Conservation (phyloP, 2,113 vertebrate species). For the Cromileptes altivelis region DNA sequence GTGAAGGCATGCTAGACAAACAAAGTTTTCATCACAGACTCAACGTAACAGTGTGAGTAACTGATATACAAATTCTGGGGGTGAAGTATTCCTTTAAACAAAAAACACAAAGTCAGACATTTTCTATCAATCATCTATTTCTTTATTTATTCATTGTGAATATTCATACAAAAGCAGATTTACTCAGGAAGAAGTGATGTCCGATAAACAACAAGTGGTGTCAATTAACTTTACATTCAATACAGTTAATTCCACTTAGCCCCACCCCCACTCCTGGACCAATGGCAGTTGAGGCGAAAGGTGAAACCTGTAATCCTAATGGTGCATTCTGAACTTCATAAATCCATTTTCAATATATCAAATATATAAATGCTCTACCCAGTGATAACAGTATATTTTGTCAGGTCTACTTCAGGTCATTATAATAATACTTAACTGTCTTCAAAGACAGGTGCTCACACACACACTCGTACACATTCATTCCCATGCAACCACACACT, state of each 20-base stretch:
- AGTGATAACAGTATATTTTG: slow-evolving; percentile 64
- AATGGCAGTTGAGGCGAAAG: slow-evolving; percentile 40
- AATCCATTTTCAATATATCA: slow-evolving; percentile 74
- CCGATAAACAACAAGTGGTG: slow-evolving; percentile 61
- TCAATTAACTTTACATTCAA: slow-evolving; percentile 76
- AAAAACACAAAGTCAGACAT: not conserved
- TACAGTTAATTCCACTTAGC: slow-evolving; percentile 53
- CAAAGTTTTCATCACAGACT: no score
- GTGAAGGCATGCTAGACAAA: no score
- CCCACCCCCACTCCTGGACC: slow-evolving; percentile 39
- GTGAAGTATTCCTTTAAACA: not conserved
- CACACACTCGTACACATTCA: not conserved
- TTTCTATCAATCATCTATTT: slow-evolving; percentile 72
- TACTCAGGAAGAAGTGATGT: slow-evolving; percentile 61
- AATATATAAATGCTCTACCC: slow-evolving; percentile 78
- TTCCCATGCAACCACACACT: not conserved
- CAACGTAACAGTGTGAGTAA: no score
- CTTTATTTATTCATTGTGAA: slow-evolving; percentile 78
- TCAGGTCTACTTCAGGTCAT: slow-evolving; percentile 71
- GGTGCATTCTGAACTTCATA: slow-evolving; percentile 71
- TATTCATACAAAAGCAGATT: slow-evolving; percentile 73
- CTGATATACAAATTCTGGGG: no score
- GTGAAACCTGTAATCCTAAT: slow-evolving; percentile 59
- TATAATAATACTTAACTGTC: slow-evolving; percentile 73
- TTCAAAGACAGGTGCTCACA: slow-evolving; percentile 21